Percentiles rank a stretch among this genome's conserved stretches.
Evolutionary conservation across 2,888 invertebrate genomes (phyloP).

Genomic region (Steinernema carpocapsae): DNA sequence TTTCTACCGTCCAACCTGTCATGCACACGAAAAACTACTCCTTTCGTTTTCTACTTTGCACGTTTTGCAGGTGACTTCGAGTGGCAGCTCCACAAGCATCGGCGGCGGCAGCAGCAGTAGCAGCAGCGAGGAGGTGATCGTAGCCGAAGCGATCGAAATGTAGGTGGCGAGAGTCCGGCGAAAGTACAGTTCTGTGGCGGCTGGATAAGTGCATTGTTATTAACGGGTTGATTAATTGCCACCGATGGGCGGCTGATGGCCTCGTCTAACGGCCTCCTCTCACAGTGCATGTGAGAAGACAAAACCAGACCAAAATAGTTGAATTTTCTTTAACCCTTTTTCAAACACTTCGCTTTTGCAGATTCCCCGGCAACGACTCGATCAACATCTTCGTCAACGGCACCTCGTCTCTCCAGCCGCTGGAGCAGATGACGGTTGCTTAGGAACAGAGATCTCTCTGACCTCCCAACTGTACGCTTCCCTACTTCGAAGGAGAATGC

Average conservation of each 20-base stretch:
- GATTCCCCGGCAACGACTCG: no score
- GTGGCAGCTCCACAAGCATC: conserved; percentile 1
- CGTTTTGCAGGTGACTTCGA: conserved; percentile 16
- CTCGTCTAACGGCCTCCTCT: no score
- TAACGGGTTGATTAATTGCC: conserved; percentile 12
- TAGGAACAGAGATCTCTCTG: no score
- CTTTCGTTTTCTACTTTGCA: not conserved
- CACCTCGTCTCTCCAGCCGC: no score
- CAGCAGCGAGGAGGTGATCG: conserved; percentile 25
- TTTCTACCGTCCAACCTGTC: not conserved
- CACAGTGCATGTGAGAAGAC: not conserved
- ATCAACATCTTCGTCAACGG: no score
- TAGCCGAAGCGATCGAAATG: conserved; percentile 16
- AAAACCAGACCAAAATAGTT: no score
- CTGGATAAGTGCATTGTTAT: conserved; percentile 26
- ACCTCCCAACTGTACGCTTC: no score
- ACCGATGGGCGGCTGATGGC: no score
- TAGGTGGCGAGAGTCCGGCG: conserved; percentile 9
- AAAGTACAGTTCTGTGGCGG: conserved; percentile 14
- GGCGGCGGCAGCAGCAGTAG: conserved; percentile 23
- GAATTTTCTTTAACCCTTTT: no score
- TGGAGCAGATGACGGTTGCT: no score
- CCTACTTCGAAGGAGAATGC: no score
- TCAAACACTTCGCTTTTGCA: no score
- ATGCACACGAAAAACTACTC: not conserved